phyloP scores from a whole-genome alignment of 2,113 vertebrate species.

The Atrichornis clamosus region DNA sequence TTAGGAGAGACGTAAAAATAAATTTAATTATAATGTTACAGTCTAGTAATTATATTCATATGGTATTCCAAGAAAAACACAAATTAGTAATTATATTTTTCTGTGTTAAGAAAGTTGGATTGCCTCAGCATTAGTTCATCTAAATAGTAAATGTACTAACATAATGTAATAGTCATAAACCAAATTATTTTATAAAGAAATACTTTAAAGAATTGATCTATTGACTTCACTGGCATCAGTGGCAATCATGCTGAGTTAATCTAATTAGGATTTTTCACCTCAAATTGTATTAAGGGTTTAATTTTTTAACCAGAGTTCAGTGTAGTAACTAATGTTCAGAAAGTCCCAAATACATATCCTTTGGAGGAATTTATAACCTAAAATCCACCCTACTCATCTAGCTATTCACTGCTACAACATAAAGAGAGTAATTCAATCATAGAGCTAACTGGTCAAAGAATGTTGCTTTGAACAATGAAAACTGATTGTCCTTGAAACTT shows the following conservation, averaged over 20 bases:
- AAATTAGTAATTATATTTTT: neutral
- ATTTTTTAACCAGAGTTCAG: neutral
- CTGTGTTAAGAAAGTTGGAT: neutral
- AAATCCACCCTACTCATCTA: neutral
- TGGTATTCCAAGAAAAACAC: neutral
- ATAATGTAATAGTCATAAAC: neutral
- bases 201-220: neutral
- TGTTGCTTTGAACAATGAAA: neutral
- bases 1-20: neutral
- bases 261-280: neutral
- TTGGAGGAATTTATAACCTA: neutral
- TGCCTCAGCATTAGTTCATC: neutral
- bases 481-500: conserved; percentile 26
- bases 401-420: neutral
- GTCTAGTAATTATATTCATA: neutral
- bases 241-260: neutral
- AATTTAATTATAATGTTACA: neutral
- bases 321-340: neutral
- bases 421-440: neutral
- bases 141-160: neutral
- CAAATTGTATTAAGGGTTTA: neutral
- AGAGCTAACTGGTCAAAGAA: neutral
- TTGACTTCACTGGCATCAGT: neutral
- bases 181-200: neutral
- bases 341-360: neutral